phyloP scores from a whole-genome alignment of 2,888 invertebrate genomes.

The Metalampra italica region DNA sequence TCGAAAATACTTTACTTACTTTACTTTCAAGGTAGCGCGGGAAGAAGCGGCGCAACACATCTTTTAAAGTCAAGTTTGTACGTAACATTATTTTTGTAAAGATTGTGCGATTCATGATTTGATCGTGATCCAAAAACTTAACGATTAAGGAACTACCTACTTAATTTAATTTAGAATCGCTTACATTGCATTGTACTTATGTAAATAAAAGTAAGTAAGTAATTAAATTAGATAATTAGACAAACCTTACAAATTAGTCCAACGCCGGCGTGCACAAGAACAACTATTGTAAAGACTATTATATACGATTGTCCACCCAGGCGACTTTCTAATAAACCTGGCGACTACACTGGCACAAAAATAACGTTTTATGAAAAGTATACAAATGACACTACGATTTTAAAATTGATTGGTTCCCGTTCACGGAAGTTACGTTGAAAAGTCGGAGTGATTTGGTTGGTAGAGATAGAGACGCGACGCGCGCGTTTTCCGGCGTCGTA shows the following conservation, averaged over 20 bases:
- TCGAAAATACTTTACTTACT: too few relatives aligned
- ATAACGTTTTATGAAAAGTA: neutral
- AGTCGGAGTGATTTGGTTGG: neutral
- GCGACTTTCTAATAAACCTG: conserved; percentile 43
- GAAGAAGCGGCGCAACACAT: too few relatives aligned
- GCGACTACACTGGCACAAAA: conserved; percentile 7
- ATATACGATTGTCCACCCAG: conserved; percentile 36
- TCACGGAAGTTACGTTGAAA: neutral
- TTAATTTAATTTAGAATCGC: too few relatives aligned
- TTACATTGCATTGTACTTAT: too few relatives aligned
- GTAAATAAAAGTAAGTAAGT: neutral
- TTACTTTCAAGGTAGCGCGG: too few relatives aligned
- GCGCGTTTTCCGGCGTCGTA: conserved; percentile 47
- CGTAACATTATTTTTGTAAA: too few relatives aligned
- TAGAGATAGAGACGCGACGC: conserved; percentile 23
- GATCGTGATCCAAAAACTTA: too few relatives aligned
- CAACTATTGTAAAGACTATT: conserved; percentile 26
- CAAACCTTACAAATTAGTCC: conserved; percentile 62
- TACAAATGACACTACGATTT: neutral
- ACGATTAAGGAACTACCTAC: too few relatives aligned
- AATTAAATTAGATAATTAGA: conserved; percentile 16
- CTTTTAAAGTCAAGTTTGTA: too few relatives aligned
- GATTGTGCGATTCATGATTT: too few relatives aligned
- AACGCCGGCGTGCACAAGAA: conserved; percentile 36
- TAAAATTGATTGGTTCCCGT: neutral